Evolutionary conservation across 2,113 vertebrate species (phyloP).

Genomic region (Pachycephala philippinensis): DNA sequence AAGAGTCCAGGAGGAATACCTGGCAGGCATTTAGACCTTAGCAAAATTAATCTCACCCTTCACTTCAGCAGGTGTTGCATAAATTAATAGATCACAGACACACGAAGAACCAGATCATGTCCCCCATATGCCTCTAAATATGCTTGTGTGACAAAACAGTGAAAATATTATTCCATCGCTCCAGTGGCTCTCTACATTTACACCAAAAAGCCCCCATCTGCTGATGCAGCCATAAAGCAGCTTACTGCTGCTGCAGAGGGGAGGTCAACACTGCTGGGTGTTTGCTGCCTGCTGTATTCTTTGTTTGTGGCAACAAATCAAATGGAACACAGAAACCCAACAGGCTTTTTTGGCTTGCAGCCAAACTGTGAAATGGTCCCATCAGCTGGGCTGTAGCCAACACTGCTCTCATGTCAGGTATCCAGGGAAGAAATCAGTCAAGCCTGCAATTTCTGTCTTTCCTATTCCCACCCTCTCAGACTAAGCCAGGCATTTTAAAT

Average conservation of each 20-base stretch:
- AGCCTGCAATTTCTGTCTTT: not conserved
- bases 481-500: not conserved
- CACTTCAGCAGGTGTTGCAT: not conserved
- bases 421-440: not conserved
- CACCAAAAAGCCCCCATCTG: not conserved
- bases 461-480: not conserved
- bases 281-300: not conserved
- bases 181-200: not conserved
- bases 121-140: not conserved
- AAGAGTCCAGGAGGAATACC: not conserved
- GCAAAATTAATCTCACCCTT: not conserved
- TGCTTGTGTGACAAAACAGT: not conserved
- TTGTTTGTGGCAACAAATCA: not conserved
- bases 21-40: not conserved
- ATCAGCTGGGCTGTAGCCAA: not conserved
- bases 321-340: not conserved
- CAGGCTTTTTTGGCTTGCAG: not conserved
- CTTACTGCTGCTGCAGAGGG: not conserved
- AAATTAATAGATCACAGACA: not conserved
- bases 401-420: not conserved
- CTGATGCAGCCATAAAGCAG: not conserved
- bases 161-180: not conserved
- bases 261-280: not conserved
- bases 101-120: not conserved
- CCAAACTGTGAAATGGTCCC: not conserved